These are phyloP conservation scores for Noctua comes DNA, from an alignment of 2,888 invertebrate species.

Conservation along the genomic window DNA sequence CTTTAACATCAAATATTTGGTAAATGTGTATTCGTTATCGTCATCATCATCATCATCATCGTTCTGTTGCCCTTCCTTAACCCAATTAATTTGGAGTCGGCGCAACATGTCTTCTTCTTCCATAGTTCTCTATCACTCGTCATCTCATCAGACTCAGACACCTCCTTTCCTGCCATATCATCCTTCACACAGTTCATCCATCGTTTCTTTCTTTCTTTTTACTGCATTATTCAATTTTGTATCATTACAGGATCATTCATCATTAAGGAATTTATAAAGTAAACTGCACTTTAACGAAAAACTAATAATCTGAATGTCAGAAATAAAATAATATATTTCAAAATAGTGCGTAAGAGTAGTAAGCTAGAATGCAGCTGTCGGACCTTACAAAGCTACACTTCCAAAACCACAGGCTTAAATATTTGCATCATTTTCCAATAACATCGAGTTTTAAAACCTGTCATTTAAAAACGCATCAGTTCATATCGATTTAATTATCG, in stretches of 20 bases:
- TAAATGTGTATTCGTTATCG: background rate
- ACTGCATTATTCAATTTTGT: no score
- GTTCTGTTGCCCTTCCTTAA: background rate
- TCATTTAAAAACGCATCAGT: conserved; percentile 39
- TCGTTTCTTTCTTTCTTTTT: no score
- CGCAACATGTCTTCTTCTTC: background rate
- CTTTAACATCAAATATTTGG: background rate
- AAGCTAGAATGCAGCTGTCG: background rate
- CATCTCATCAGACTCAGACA: background rate
- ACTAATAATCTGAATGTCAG: background rate
- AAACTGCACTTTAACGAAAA: background rate
- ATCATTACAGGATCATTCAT: no score
- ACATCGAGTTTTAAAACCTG: conserved; percentile 20
- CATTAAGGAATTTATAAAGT: background rate
- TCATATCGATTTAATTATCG: conserved; percentile 55
- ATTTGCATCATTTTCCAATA: conserved; percentile 13
- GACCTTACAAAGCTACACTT: background rate
- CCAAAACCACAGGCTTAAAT: background rate
- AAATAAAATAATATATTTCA: background rate
- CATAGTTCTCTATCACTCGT: background rate
- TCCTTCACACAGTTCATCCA: background rate
- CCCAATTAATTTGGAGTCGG: no score
- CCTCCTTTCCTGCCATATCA: no score
- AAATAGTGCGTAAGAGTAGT: background rate
- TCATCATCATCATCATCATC: background rate